Evolutionary conservation across 2,888 invertebrate species (phyloP).

Genomic region (Lasioglossum vierecki): DNA sequence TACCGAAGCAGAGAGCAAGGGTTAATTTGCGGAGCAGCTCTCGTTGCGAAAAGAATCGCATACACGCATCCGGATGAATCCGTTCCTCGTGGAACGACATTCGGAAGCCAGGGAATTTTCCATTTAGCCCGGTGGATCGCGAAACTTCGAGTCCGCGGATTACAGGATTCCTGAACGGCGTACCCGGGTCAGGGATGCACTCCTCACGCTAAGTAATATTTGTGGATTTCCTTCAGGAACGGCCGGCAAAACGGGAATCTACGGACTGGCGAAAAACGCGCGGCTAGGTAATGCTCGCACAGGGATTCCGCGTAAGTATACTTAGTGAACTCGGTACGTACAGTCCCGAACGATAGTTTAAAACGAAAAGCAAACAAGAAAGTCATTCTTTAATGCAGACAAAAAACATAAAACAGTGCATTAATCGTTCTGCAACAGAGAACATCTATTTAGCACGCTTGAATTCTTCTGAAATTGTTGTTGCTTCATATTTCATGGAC

Average conservation of each 20-base stretch:
- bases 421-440: no score
- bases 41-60: neutral
- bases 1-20: neutral
- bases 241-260: slow-evolving; percentile 3
- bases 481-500: no score
- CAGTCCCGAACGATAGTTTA: neutral
- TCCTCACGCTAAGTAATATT: slow-evolving; percentile 25
- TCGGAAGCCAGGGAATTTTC: slow-evolving; percentile 18
- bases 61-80: slow-evolving; percentile 1
- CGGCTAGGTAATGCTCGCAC: neutral
- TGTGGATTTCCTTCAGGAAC: slow-evolving; percentile 14
- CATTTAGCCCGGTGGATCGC: slow-evolving; percentile 10
- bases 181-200: neutral
- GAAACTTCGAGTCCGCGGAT: slow-evolving; percentile 4
- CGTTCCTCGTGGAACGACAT: neutral
- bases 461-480: no score
- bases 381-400: neutral
- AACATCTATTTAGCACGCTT: no score
- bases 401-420: neutral
- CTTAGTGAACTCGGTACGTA: slow-evolving; percentile 14
- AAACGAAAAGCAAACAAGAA: neutral
- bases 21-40: neutral
- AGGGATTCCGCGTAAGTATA: neutral
- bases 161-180: slow-evolving; percentile 3
- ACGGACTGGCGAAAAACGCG: slow-evolving; percentile 25